Conservation (phyloP, 2,113 vertebrate genomes). For the Poeciliopsis prolifica region DNA sequence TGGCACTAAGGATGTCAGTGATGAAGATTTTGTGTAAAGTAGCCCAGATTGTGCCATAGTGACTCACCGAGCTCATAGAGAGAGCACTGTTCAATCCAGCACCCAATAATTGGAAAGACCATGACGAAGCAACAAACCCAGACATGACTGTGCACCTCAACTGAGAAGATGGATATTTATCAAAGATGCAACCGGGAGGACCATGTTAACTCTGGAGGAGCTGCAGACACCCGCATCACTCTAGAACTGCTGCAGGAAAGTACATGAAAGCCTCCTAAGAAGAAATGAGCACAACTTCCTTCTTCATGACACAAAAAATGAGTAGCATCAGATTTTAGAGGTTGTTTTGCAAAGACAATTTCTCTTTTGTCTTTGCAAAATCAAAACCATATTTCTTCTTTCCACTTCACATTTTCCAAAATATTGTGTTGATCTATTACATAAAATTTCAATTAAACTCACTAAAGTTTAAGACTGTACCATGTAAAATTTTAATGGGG, state of each 20-base stretch:
- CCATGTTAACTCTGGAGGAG: too few relatives aligned
- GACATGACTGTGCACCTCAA: background rate
- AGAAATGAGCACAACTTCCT: too few relatives aligned
- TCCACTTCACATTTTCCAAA: background rate
- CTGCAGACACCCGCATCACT: too few relatives aligned
- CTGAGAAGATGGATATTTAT: background rate
- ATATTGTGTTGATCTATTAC: background rate
- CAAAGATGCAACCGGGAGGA: background rate
- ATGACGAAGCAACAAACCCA: background rate
- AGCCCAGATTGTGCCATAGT: slow-evolving; percentile 41
- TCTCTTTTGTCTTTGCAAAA: too few relatives aligned
- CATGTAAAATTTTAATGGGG: background rate
- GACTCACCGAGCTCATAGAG: background rate
- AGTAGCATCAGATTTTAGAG: too few relatives aligned
- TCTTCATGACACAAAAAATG: too few relatives aligned
- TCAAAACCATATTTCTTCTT: background rate
- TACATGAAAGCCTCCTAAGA: too few relatives aligned
- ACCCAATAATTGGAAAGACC: background rate
- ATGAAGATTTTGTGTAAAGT: slow-evolving; percentile 19
- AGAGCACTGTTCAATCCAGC: background rate
- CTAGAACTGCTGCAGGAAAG: too few relatives aligned
- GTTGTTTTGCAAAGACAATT: too few relatives aligned
- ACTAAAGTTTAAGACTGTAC: background rate
- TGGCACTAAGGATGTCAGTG: slow-evolving; percentile 30
- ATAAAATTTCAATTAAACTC: background rate